Percentiles rank a stretch among this genome's conserved stretches.
phyloP scores from a whole-genome alignment of 2,888 invertebrate species.

The Anthrax anthrax region DNA sequence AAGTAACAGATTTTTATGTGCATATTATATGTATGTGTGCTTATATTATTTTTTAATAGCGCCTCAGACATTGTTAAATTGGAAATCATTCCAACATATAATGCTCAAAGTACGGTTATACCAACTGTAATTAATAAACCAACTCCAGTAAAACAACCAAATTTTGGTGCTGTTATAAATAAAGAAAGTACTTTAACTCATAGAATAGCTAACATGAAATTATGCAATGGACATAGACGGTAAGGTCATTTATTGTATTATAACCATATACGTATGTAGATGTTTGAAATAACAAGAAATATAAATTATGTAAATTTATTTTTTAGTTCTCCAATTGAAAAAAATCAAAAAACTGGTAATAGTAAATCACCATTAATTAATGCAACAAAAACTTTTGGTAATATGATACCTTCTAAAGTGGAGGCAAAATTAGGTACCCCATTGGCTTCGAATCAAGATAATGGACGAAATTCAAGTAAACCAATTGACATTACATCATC shows the following conservation, averaged over 20 bases:
- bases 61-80: conserved; percentile 60
- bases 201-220: conserved; percentile 28
- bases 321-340: conserved; percentile 5
- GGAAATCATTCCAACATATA: conserved; percentile 54
- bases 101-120: conserved; percentile 29
- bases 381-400: conserved; percentile 28
- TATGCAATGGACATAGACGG: conserved; percentile 20
- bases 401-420: conserved; percentile 33
- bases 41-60: conserved; percentile 35
- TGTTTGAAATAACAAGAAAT: not conserved
- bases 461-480: conserved; percentile 16
- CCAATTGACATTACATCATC: conserved; percentile 27
- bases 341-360: conserved; percentile 6
- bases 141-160: conserved; percentile 31
- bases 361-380: conserved; percentile 16
- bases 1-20: not conserved
- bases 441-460: conserved; percentile 3
- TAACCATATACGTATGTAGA: not conserved
- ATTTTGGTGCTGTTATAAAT: conserved; percentile 17
- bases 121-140: conserved; percentile 33
- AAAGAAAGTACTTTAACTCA: conserved; percentile 19
- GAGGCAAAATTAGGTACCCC: conserved; percentile 25
- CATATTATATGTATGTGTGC: too few relatives aligned
- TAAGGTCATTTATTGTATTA: too few relatives aligned
- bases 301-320: not conserved